Conservation (phyloP, 2,113 vertebrate species). For the Brachyistius frenatus region DNA sequence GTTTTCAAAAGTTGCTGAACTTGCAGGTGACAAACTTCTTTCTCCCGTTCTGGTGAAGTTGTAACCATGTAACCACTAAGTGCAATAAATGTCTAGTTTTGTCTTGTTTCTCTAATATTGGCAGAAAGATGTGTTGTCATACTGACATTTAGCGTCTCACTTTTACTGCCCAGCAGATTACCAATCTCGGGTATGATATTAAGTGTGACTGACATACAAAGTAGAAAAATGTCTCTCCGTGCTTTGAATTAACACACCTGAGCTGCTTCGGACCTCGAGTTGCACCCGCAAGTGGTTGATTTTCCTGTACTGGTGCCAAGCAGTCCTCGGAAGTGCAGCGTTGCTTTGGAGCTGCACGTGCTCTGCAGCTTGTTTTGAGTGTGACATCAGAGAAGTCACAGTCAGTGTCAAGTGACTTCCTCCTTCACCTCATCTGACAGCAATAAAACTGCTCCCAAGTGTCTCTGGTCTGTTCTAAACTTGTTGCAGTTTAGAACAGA, state of each 20-base stretch:
- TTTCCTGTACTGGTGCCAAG: constrained; percentile 49
- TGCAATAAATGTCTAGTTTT: not conserved
- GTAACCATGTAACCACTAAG: no score
- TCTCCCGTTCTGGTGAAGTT: not conserved
- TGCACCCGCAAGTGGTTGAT: constrained; percentile 10
- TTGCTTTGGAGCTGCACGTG: constrained; percentile 18
- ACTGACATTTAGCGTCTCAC: not conserved
- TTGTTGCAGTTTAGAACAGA: not conserved
- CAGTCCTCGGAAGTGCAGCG: constrained; percentile 2
- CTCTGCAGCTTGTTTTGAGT: not conserved
- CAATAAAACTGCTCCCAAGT: not conserved
- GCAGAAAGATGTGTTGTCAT: not conserved
- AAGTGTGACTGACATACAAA: not conserved
- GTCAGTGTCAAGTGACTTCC: constrained; percentile 6
- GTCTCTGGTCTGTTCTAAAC: not conserved
- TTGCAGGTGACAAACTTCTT: not conserved
- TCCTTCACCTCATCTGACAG: not conserved
- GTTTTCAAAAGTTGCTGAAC: not conserved
- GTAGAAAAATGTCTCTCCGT: not conserved
- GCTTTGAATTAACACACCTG: not conserved
- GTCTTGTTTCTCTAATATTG: not conserved
- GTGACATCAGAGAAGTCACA: constrained; percentile 6
- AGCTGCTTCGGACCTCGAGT: not conserved
- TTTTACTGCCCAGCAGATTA: not conserved
- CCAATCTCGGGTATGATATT: not conserved